Conservation (phyloP, 2,888 invertebrate species). For the Watsonalla binaria region DNA sequence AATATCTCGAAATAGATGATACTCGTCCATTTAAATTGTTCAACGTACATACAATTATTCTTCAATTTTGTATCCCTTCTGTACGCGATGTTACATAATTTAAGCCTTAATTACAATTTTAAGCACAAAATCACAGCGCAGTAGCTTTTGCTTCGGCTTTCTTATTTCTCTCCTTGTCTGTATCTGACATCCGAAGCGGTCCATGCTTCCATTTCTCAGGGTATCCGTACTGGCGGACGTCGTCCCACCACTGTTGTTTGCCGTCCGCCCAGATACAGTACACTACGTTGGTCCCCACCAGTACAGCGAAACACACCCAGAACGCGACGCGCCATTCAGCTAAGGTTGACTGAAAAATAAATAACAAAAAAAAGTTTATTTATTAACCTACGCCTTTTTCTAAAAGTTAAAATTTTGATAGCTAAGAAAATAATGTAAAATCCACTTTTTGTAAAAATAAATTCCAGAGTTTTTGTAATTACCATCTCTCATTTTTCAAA, state of each 20-base stretch:
- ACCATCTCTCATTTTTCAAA: no score
- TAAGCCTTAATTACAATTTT: conserved; percentile 7
- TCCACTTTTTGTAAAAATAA: no score
- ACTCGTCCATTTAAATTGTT: no score
- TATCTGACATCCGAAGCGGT: conserved; percentile 41
- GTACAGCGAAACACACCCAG: conserved; percentile 84
- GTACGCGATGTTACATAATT: background rate
- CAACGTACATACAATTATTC: no score
- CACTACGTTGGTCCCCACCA: conserved; percentile 81
- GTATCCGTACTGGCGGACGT: conserved; percentile 73
- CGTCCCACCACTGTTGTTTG: conserved; percentile 86
- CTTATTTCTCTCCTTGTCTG: conserved; percentile 60
- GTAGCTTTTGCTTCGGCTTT: conserved; percentile 43
- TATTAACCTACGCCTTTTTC: no score
- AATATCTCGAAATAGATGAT: no score
- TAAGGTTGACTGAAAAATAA: conserved; percentile 74
- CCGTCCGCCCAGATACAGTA: conserved; percentile 84
- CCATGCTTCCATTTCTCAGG: conserved; percentile 67
- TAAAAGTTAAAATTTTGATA: no score
- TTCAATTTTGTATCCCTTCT: no score
- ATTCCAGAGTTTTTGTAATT: no score
- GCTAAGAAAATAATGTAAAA: no score
- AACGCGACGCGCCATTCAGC: conserved; percentile 85
- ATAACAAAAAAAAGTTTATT: background rate
- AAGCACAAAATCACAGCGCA: conserved; percentile 6